Percentiles rank a stretch among this genome's conserved stretches.
Evolutionary conservation across 2,888 invertebrate genomes (phyloP).

Genomic region (Eupithecia tripunctaria): DNA sequence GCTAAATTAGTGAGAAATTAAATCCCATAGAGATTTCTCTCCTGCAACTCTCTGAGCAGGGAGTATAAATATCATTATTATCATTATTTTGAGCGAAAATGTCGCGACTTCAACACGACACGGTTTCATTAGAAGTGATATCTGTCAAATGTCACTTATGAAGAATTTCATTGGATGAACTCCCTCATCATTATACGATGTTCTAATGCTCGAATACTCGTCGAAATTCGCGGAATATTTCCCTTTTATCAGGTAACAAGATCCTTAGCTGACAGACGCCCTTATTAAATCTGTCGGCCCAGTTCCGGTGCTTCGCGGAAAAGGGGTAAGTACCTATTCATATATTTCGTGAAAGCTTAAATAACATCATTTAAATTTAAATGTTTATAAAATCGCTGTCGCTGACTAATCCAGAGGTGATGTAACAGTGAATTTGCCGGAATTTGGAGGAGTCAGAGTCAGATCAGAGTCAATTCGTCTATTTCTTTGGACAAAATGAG

Average conservation of each 20-base stretch:
- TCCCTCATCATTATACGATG: background rate
- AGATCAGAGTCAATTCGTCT: no score
- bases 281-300: constrained; percentile 1
- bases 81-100: background rate
- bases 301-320: constrained; percentile 1
- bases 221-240: constrained; percentile 4
- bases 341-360: background rate
- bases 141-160: background rate
- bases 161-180: background rate
- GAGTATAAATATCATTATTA: constrained; percentile 6
- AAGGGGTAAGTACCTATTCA: background rate
- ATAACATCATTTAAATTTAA: background rate
- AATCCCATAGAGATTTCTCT: no score
- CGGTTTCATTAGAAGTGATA: background rate
- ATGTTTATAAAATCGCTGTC: background rate
- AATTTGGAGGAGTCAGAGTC: no score
- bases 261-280: background rate
- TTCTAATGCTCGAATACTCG: background rate
- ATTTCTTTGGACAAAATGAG: no score
- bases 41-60: no score
- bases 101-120: background rate
- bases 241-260: constrained; percentile 3
- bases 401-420: background rate
- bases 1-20: no score
- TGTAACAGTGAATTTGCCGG: background rate